phyloP scores from a whole-genome alignment of 1,140 invertebrate species.

The Anagrus nilaparvatae region DNA sequence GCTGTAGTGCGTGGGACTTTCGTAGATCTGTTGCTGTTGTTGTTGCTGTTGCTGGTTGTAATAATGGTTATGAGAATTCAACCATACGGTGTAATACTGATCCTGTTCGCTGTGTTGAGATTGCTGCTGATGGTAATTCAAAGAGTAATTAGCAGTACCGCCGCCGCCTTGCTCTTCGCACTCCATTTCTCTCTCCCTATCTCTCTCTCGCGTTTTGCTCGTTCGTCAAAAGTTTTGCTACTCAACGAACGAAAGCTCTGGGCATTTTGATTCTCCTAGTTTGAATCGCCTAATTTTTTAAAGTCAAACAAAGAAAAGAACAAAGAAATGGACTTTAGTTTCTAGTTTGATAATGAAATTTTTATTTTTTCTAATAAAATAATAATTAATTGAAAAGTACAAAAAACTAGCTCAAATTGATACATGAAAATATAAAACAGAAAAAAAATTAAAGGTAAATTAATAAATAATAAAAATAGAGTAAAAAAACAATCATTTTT shows the following conservation, averaged over 20 bases:
- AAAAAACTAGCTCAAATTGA: background rate
- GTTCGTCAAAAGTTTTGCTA: no score
- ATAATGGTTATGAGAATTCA: slow-evolving; percentile 17
- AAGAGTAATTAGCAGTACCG: slow-evolving; percentile 25
- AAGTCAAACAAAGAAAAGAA: background rate
- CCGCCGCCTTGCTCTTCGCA: slow-evolving; percentile 23
- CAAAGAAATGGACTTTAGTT: background rate
- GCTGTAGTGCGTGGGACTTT: no score
- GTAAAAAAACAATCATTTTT: no score
- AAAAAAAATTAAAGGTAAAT: background rate
- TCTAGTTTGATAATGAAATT: no score
- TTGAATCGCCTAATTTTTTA: background rate
- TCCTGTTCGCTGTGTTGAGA: slow-evolving; percentile 25
- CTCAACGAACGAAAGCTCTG: no score
- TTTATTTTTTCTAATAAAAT: no score
- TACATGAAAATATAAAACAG: background rate
- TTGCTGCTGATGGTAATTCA: slow-evolving; percentile 35
- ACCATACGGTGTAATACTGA: background rate
- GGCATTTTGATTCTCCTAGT: no score
- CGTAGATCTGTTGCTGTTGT: slow-evolving; percentile 18
- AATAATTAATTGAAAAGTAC: no score
- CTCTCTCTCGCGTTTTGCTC: no score
- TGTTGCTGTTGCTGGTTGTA: slow-evolving; percentile 19
- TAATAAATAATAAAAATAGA: no score
- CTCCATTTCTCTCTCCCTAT: slow-evolving; percentile 20